These are phyloP conservation scores for Eubasilissa splendida DNA, from an alignment of 2,888 invertebrate genomes.

Conservation along the genomic window DNA sequence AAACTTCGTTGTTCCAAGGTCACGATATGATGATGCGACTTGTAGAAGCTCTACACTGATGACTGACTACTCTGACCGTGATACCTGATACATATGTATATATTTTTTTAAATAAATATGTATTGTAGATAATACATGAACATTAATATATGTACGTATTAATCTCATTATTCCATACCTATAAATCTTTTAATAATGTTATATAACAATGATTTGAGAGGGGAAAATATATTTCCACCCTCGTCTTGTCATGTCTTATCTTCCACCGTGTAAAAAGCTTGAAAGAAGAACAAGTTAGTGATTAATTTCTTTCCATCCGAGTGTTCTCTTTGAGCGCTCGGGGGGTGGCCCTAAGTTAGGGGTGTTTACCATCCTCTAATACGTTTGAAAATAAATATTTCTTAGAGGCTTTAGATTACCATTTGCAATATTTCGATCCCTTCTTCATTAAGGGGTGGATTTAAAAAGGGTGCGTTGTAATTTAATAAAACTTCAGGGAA, in stretches of 20 bases:
- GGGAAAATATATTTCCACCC: constrained; percentile 10
- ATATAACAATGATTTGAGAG: background rate
- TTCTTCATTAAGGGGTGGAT: constrained; percentile 30
- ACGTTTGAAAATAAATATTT: constrained; percentile 42
- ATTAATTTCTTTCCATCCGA: constrained; percentile 48
- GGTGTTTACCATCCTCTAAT: constrained; percentile 40
- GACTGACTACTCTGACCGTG: too few relatives aligned
- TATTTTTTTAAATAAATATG: too few relatives aligned
- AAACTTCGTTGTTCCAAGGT: too few relatives aligned
- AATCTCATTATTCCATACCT: too few relatives aligned
- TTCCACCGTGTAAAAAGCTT: constrained; percentile 28
- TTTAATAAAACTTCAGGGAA: constrained; percentile 41
- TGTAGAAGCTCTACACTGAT: too few relatives aligned
- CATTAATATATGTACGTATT: too few relatives aligned
- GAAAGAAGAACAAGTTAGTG: constrained; percentile 45
- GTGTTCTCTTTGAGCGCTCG: constrained; percentile 28
- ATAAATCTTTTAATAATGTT: background rate
- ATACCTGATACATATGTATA: too few relatives aligned
- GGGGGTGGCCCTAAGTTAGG: constrained; percentile 9
- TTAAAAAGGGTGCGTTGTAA: constrained; percentile 42
- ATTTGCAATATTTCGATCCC: constrained; percentile 29
- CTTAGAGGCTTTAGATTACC: constrained; percentile 31
- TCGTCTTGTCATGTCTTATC: constrained; percentile 40
- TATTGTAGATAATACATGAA: too few relatives aligned
- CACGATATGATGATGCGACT: too few relatives aligned